phyloP scores from a whole-genome alignment of 2,113 vertebrate genomes.

The Hippolais icterina region DNA sequence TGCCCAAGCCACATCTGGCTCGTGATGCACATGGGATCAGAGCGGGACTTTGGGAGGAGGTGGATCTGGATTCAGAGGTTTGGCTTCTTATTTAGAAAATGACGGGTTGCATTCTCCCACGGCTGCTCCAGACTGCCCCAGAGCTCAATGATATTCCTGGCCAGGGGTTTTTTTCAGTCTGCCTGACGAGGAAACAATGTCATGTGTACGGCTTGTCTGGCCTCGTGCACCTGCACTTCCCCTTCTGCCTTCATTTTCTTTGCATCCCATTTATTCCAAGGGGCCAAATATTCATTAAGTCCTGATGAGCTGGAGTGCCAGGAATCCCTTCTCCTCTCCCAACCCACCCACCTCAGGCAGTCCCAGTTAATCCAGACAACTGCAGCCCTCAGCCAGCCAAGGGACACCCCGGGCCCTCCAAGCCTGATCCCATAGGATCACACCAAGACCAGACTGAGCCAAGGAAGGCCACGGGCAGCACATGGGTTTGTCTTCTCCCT shows the following conservation, averaged over 20 bases:
- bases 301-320: neutral
- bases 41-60: neutral
- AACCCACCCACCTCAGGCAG: neutral
- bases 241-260: neutral
- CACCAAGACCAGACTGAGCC: neutral
- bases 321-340: neutral
- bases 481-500: rapidly evolving
- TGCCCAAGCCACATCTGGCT: constrained; percentile 27
- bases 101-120: constrained; percentile 21
- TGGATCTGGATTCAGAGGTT: constrained; percentile 25
- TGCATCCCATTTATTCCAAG: neutral
- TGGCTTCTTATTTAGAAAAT: constrained; percentile 46
- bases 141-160: neutral
- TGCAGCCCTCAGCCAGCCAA: neutral
- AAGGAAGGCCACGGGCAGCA: neutral
- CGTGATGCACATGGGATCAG: neutral
- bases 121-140: constrained; percentile 37
- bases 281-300: neutral
- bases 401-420: neutral
- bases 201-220: neutral
- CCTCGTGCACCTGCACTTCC: neutral
- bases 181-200: neutral
- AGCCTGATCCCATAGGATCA: rapidly evolving
- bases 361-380: rapidly evolving
- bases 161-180: neutral